Base-by-base conservation (phyloP, 2,797 vertebrate genomes). In the Phrynocephalus forsythii region DNA sequence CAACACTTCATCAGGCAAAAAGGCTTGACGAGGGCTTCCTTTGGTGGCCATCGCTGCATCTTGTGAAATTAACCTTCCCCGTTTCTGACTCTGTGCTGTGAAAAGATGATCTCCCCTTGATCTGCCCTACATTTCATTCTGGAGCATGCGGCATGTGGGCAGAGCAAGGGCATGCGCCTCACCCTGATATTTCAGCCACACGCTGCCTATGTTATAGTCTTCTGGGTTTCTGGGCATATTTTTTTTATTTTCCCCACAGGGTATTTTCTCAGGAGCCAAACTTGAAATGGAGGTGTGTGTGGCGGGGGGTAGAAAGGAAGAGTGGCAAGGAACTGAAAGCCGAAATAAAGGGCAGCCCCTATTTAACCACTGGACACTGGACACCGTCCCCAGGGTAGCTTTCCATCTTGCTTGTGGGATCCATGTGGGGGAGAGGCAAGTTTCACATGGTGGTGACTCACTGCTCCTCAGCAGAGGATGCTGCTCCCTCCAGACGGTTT, bases 381-480 rank as follows among this genome's bases (percentile, higher is more conserved):
- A 6, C 22, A 48, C 10, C 48, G 9, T 30, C 84, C 52, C 69
- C 15, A 3, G 52, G 15, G 60, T 33, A 52, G 16, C 73, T 63
- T 63, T 75, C 72, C 10, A 44, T 44, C 38, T 44, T 44, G 38
- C 38, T 44, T 44, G 38, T 3, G 80, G 18, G 52, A 60, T 52
- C 38, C 78, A 50, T 44, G 71, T 87, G 78, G 82, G 89, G 77
- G 89, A 76, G 63, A 69, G 78, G 30, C 71, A 66, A 20, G 11
- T 90, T 87, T 85, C 83, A 78, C 89, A 85, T 85, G 89, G 78
- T 7, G 38, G 71, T 90, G 89, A 90, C 86, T 90, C 89, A 90
- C 33, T n/a, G 28, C 48, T 76, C 56, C 33, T 76, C 66, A 50
- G 79, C 18, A 77, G 89, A 79, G 24, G 38, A 77, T 69, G 86